Evolutionary conservation across 2,888 invertebrate genomes (phyloP).

Genomic region (Mechanitis mazaeus): DNA sequence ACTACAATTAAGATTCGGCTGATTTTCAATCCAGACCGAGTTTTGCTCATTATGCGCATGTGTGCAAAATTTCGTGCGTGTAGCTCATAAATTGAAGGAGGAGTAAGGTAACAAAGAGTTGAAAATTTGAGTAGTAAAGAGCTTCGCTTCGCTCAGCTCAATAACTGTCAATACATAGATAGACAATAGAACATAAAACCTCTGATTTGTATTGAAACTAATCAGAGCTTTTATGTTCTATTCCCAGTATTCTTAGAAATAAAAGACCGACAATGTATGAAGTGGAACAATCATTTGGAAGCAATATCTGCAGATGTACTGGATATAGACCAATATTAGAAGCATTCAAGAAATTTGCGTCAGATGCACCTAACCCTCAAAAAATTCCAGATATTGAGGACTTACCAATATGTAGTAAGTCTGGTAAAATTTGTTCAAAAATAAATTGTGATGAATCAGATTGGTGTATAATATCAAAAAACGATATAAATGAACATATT

Average conservation of each 20-base stretch:
- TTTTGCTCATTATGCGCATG: too few relatives aligned
- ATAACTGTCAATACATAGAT: too few relatives aligned
- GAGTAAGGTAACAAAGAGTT: too few relatives aligned
- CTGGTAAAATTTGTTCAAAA: constrained; percentile 17
- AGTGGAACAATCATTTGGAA: constrained; percentile 84
- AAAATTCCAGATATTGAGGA: constrained; percentile 58
- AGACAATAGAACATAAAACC: too few relatives aligned
- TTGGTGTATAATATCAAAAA: constrained; percentile 60
- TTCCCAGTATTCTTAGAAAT: constrained; percentile 36
- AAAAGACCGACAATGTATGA: constrained; percentile 75
- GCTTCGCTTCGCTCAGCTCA: too few relatives aligned
- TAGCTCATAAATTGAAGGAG: too few relatives aligned
- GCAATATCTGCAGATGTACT: constrained; percentile 87
- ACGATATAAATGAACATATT: constrained; percentile 55
- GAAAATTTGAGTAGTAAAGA: too few relatives aligned
- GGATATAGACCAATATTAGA: constrained; percentile 87
- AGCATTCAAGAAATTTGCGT: constrained; percentile 85
- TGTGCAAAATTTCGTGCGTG: too few relatives aligned
- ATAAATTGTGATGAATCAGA: constrained; percentile 31
- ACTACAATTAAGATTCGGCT: too few relatives aligned
- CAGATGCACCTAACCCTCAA: constrained; percentile 63
- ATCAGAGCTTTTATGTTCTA: constrained; percentile 28
- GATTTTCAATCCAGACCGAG: too few relatives aligned
- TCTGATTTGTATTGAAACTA: too few relatives aligned
- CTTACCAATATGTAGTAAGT: constrained; percentile 35